Evolutionary conservation across 2,113 vertebrate species (phyloP).

Genomic region (Crotalus viridis): DNA sequence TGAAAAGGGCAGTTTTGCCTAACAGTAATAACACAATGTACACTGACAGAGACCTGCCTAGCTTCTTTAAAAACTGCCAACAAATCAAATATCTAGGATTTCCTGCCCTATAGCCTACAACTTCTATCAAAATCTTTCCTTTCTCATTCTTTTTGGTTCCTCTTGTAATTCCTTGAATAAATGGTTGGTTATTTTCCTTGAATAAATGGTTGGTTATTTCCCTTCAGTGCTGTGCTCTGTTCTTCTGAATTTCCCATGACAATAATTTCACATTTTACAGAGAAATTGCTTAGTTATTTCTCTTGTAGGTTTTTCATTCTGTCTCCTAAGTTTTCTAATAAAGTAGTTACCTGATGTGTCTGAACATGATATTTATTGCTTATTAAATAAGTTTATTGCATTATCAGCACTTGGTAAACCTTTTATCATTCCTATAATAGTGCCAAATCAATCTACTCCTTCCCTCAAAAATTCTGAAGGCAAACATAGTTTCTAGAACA

Average conservation of each 20-base stretch:
- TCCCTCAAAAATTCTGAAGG: neutral
- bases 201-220: neutral
- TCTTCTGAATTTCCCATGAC: neutral
- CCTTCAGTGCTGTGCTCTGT: neutral
- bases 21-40: neutral
- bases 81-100: neutral
- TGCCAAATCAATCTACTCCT: neutral
- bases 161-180: neutral
- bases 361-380: neutral
- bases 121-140: neutral
- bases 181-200: neutral
- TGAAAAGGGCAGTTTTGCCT: neutral
- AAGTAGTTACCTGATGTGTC: neutral
- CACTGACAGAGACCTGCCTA: neutral
- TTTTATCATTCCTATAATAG: neutral
- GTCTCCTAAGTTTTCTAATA: neutral
- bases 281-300: neutral
- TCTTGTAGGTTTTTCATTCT: neutral
- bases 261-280: neutral
- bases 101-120: neutral
- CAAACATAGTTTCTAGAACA: neutral
- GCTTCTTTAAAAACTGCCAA: neutral
- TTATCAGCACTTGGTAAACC: neutral
- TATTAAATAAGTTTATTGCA: neutral
- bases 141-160: neutral